Percentiles rank a stretch among this genome's conserved stretches.
Conservation (phyloP, 1,140 invertebrate genomes). For the Drosophila kikkawai region DNA sequence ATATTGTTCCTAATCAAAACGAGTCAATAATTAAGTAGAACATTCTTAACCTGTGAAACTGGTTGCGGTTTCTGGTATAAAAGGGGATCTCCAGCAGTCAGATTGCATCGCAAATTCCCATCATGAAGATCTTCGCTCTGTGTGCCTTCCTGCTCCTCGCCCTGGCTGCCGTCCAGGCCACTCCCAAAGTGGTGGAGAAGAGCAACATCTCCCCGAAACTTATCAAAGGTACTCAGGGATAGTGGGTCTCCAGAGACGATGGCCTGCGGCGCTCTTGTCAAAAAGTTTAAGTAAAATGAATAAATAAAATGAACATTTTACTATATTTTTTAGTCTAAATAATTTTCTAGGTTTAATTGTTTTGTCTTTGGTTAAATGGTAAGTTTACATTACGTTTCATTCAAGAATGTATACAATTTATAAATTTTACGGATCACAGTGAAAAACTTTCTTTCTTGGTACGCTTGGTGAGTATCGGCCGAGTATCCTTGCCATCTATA, state of each 20-base stretch:
- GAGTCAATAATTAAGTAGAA: not conserved
- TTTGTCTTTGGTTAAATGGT: no score
- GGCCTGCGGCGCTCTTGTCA: not conserved
- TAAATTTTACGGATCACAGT: not conserved
- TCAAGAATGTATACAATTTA: not conserved
- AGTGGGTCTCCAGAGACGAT: not conserved
- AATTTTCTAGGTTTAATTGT: no score
- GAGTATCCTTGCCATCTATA: constrained; percentile 28
- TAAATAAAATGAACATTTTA: no score
- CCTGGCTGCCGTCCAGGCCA: constrained; percentile 11
- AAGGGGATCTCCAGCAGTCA: not conserved
- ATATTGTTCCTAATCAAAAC: not conserved
- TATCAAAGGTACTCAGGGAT: not conserved
- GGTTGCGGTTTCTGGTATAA: constrained; percentile 1
- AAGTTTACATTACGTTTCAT: not conserved
- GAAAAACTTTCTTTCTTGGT: not conserved
- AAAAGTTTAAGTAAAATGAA: not conserved
- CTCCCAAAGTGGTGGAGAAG: constrained; percentile 1
- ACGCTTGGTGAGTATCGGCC: not conserved
- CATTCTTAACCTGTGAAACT: not conserved
- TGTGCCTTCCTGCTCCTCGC: constrained; percentile 8
- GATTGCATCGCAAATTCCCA: not conserved
- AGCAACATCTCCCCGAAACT: not conserved
- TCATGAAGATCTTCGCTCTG: constrained; percentile 25
- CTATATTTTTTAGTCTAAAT: no score